Percentiles rank a stretch among this genome's conserved stretches.
Conservation (phyloP, 2,797 vertebrate genomes). For the Columba guinea region DNA sequence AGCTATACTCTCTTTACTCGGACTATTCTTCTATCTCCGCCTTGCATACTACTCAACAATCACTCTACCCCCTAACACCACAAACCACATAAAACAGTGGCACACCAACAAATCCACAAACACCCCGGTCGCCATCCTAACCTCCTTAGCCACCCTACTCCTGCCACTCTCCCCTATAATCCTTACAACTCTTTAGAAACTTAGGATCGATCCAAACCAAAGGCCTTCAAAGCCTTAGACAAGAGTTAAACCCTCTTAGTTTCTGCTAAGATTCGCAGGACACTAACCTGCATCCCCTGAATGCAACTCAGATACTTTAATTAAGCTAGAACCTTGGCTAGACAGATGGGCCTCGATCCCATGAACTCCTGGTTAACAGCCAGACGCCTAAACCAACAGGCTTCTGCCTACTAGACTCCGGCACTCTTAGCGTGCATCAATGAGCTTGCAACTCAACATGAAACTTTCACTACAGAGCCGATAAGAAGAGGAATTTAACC, state of each 20-base stretch:
- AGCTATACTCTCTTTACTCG: accelerated
- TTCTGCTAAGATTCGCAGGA: neutral
- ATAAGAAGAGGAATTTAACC: no score
- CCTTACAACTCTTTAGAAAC: neutral
- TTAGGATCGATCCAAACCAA: neutral
- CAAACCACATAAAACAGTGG: neutral
- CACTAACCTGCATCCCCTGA: neutral
- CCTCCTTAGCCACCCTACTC: accelerated
- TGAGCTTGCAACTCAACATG: no score
- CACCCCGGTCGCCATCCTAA: accelerated
- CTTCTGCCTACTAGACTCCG: no score
- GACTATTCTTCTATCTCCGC: neutral
- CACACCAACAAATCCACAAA: accelerated
- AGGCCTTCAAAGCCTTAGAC: neutral
- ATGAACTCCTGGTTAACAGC: no score
- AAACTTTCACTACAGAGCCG: no score
- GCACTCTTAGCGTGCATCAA: no score
- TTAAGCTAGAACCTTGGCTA: no score
- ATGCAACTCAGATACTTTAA: no score
- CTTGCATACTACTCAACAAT: neutral
- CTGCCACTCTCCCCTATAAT: neutral
- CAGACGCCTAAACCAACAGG: no score
- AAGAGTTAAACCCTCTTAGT: neutral
- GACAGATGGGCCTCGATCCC: no score
- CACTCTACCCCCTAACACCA: accelerated